These are phyloP conservation scores for Cirrhinus molitorella DNA, from an alignment of 2,797 vertebrate species.

Conservation along the genomic window DNA sequence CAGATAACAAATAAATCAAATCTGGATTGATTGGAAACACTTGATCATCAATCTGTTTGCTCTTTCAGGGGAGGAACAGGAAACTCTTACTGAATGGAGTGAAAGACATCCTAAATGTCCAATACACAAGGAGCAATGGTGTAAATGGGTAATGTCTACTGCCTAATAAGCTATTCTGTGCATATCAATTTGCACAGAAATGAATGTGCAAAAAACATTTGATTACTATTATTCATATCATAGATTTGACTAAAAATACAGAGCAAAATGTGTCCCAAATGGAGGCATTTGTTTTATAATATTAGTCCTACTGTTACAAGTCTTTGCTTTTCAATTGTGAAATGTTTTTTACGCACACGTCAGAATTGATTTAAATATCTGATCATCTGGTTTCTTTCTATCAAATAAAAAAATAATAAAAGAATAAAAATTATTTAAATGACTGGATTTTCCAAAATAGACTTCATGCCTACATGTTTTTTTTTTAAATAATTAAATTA, in stretches of 20 bases:
- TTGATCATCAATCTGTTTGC: slow-evolving; percentile 5
- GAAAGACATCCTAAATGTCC: not conserved
- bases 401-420: not conserved
- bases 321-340: not conserved
- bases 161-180: not conserved
- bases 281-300: not conserved
- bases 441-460: not conserved
- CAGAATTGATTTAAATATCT: not conserved
- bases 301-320: not conserved
- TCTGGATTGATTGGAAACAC: not conserved
- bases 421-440: not conserved
- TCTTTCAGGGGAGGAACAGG: not conserved
- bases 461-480: not conserved
- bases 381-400: not conserved
- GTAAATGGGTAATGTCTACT: not conserved
- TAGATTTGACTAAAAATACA: not conserved
- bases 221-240: too few relatives aligned
- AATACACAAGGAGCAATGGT: slow-evolving; percentile 11
- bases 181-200: not conserved
- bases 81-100: not conserved
- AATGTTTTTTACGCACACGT: not conserved
- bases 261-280: not conserved
- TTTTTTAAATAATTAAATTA: not conserved
- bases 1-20: not conserved
- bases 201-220: not conserved